A percentile compares a stretch with the other conserved stretches of the same genome.
These are phyloP conservation scores for Lipotes vexillifer DNA, from an alignment of 2,113 vertebrate species.

Conservation along the genomic window DNA sequence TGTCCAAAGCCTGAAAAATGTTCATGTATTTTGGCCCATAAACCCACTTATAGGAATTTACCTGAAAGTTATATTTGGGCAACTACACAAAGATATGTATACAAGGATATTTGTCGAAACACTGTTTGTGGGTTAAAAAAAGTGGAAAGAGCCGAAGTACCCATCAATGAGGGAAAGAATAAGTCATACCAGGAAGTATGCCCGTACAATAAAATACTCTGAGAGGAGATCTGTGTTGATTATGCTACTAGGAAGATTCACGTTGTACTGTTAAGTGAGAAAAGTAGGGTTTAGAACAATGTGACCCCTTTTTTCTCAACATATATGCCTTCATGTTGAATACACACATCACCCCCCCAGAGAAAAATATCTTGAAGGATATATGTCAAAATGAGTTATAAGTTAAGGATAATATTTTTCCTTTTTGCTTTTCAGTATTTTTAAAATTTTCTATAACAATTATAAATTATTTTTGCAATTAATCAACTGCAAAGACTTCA, in stretches of 20 bases:
- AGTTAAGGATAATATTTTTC: background rate
- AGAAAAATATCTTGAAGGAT: background rate
- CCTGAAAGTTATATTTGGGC: background rate
- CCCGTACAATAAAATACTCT: background rate
- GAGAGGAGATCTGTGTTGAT: background rate
- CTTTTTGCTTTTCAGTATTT: slow-evolving; percentile 6
- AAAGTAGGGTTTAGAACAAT: background rate
- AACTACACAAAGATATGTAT: background rate
- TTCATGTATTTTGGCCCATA: background rate
- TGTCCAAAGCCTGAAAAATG: background rate
- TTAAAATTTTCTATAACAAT: background rate
- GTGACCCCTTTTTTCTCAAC: background rate
- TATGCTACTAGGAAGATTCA: background rate
- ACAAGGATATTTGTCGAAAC: background rate
- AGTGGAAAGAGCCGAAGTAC: background rate
- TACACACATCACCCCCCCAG: background rate
- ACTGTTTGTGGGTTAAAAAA: background rate
- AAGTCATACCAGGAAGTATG: background rate
- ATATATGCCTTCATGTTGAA: background rate
- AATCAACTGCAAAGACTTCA: background rate
- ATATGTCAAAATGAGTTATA: background rate
- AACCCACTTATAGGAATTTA: background rate
- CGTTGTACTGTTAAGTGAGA: background rate
- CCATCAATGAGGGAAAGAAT: background rate
- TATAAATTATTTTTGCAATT: background rate